Conservation (phyloP, 2,113 vertebrate genomes). For the Paralichthys olivaceus region DNA sequence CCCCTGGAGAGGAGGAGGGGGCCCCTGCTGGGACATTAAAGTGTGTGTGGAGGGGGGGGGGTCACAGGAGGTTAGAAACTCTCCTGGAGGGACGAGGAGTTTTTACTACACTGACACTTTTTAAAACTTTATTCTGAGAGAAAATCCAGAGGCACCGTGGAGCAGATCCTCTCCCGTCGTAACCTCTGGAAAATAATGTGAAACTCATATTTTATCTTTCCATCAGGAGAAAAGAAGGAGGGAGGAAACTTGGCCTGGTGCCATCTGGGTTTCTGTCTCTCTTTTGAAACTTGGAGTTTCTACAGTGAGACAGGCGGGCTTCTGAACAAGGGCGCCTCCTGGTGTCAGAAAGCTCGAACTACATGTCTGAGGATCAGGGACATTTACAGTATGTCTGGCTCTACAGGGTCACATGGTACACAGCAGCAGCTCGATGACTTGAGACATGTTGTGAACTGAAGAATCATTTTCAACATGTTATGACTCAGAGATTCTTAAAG, state of each 20-base stretch:
- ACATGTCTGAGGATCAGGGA: background rate
- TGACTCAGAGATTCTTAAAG: too few relatives aligned
- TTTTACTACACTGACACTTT: background rate
- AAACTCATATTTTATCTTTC: conserved; percentile 70
- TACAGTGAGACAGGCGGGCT: background rate
- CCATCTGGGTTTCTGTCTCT: conserved; percentile 10
- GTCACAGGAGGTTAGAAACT: conserved; percentile 36
- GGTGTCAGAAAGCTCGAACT: conserved; percentile 17
- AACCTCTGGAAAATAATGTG: conserved; percentile 64
- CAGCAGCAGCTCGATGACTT: too few relatives aligned
- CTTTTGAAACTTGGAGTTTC: conserved; percentile 22
- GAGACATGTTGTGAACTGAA: too few relatives aligned
- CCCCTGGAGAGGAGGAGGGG: conserved; percentile 4
- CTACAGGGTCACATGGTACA: too few relatives aligned
- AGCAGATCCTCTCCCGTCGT: conserved; percentile 20
- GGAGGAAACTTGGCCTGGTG: conserved; percentile 72
- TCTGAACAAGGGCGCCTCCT: conserved; percentile 49
- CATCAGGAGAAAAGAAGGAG: conserved; percentile 54
- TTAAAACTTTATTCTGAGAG: conserved; percentile 14
- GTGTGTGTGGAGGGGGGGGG: background rate
- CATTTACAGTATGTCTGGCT: too few relatives aligned
- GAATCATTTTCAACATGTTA: too few relatives aligned
- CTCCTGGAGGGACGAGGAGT: too few relatives aligned
- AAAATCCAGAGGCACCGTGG: conserved; percentile 51
- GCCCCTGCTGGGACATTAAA: background rate